Conservation (phyloP, 2,888 invertebrate genomes). For the Barypeithes pellucidus region DNA sequence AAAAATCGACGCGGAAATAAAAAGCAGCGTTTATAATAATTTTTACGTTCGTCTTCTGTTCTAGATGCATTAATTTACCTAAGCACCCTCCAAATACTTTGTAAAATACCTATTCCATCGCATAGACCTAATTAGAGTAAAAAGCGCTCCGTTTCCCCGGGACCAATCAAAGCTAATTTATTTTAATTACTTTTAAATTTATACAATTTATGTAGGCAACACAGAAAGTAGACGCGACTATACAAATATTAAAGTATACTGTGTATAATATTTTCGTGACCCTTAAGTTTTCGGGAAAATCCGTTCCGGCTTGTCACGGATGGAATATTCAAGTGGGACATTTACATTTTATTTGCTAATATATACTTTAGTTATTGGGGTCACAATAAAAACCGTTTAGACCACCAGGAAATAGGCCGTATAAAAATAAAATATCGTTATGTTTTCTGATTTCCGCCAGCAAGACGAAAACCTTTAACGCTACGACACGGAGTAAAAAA, state of each 20-base stretch:
- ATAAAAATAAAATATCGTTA: too few relatives aligned
- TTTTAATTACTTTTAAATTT: conserved; percentile 69
- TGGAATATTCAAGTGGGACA: conserved; percentile 51
- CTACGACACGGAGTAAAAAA: too few relatives aligned
- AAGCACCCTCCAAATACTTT: conserved; percentile 16
- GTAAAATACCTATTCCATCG: conserved; percentile 12
- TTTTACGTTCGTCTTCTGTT: neutral
- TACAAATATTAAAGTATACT: conserved; percentile 45
- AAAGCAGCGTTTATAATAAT: neutral
- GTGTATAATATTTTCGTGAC: conserved; percentile 50
- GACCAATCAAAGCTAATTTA: conserved; percentile 64
- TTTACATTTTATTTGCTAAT: conserved; percentile 49
- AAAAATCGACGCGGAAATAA: neutral
- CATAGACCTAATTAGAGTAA: conserved; percentile 16
- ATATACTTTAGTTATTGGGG: conserved; percentile 28
- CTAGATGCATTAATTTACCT: neutral
- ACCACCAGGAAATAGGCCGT: too few relatives aligned
- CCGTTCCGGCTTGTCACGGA: conserved; percentile 45
- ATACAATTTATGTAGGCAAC: conserved; percentile 63
- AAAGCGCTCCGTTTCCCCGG: conserved; percentile 28
- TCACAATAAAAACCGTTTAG: conserved; percentile 7
- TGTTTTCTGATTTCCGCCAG: too few relatives aligned
- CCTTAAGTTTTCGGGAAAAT: conserved; percentile 44
- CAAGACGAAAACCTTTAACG: too few relatives aligned
- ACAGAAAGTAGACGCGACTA: conserved; percentile 39